phyloP scores from a whole-genome alignment of 1,140 invertebrate species.

The Eulimnadia texana region DNA sequence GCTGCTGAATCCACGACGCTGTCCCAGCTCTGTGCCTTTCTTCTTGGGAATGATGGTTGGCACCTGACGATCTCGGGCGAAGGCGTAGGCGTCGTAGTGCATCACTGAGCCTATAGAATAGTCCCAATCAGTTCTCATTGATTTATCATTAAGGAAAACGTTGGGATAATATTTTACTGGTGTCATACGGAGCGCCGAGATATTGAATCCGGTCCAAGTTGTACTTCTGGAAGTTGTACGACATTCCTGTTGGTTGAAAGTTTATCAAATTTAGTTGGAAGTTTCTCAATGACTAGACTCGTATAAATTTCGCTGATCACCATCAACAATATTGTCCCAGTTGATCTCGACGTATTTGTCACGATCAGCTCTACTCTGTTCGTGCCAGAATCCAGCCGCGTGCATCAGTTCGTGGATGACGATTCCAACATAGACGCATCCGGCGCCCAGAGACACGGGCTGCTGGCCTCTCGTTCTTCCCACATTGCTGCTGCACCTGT shows the following conservation, averaged over 20 bases:
- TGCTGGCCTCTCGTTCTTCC: conserved; percentile 40
- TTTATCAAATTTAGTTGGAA: neutral
- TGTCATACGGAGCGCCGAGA: conserved; percentile 37
- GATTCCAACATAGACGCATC: conserved; percentile 39
- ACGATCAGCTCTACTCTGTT: conserved; percentile 47
- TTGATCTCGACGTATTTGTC: conserved; percentile 45
- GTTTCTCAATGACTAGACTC: neutral
- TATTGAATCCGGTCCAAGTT: conserved; percentile 27
- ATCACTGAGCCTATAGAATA: conserved; percentile 29
- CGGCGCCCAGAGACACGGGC: conserved; percentile 26
- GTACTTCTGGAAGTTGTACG: conserved; percentile 35
- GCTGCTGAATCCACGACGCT: conserved; percentile 29
- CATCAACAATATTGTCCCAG: conserved; percentile 44
- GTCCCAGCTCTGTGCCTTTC: conserved; percentile 31
- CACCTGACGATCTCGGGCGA: conserved; percentile 31
- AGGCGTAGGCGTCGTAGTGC: conserved; percentile 39
- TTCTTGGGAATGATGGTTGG: conserved; percentile 36
- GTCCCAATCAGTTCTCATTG: neutral
- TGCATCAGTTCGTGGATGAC: conserved; percentile 50
- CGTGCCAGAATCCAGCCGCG: conserved; percentile 48
- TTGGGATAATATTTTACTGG: conserved; percentile 25
- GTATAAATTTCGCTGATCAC: conserved; percentile 22
- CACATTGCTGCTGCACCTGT: conserved; percentile 25
- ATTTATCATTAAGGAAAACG: conserved; percentile 5
- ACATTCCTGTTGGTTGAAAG: conserved; percentile 24